Base-by-base conservation (phyloP, 2,888 invertebrate species). In the Cordilura impudica region DNA sequence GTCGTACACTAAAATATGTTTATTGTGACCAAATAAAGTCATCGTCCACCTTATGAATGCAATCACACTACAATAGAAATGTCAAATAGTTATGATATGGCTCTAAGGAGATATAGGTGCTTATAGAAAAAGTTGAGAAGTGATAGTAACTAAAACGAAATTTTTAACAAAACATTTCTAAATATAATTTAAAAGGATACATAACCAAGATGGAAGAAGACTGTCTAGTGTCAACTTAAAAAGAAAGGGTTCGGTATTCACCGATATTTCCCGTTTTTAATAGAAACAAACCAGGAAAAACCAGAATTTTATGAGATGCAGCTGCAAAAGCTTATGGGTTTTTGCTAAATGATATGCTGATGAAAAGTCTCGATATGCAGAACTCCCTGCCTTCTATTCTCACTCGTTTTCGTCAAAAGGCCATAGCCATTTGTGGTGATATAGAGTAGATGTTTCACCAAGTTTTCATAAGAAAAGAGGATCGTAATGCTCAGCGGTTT, bases 231-330 rank as follows among this genome's bases (percentile, higher is more conserved):
- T 12, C 53, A 26, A 16, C 16, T 8, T 26, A 43, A 16, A 19
- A 21, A 14, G 43, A 54, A 26, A 45, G 12, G 26, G 19, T 66
- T 2, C 43, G 66, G 66, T 66, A 66, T 35, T 65, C 49, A 47
- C 61, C 61, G 1, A 61, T 61, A 29, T 61, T n/a, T n/a, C n/a
- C n/a, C n/a, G n/a, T n/a, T n/a, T n/a, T n/a, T n/a, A n/a, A n/a
- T n/a, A n/a, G n/a, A n/a, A n/a, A n/a, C n/a, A n/a, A n/a, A n/a
- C n/a, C n/a, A n/a, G n/a, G n/a, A n/a, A n/a, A n/a, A n/a, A 35
- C 51, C 4, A 47, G 72, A 10, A 35, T 77, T 4, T 71, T 72
- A 5, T 77, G 77, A 61, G 66, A 77, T 18, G 71, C 66, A 19
- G 73, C 73, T 4, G 69, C 70, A 16, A 78, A 31, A 60, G 58